Conservation (phyloP, 1,140 invertebrate genomes). For the Heliconius hermathena region DNA sequence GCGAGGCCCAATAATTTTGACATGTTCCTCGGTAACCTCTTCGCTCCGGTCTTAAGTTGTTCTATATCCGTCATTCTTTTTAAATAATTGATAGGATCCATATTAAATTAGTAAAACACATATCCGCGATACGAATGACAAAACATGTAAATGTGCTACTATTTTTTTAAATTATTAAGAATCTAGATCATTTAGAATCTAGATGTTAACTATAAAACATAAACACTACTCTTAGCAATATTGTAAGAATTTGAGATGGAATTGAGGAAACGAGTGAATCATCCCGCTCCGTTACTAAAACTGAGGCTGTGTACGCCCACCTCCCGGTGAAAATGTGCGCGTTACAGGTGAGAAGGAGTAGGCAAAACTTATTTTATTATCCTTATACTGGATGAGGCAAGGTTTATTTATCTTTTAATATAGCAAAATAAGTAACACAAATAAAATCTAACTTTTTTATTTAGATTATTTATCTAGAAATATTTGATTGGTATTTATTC, state of each 20-base stretch:
- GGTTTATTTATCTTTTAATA: not conserved
- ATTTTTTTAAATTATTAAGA: not conserved
- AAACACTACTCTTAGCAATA: not conserved
- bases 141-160: not conserved
- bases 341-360: not conserved
- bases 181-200: not conserved
- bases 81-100: constrained; percentile 1
- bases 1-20: constrained; percentile 17
- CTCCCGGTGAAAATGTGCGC: not conserved
- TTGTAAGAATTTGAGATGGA: not conserved
- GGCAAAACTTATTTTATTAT: not conserved
- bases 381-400: not conserved
- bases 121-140: not conserved
- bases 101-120: not conserved
- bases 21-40: constrained; percentile 7
- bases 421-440: not conserved
- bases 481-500: too few species aligned
- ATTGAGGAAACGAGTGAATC: not conserved
- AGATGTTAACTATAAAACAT: not conserved
- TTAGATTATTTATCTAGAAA: too few species aligned
- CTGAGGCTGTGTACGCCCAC: not conserved
- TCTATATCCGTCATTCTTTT: constrained; percentile 7
- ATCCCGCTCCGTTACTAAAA: not conserved
- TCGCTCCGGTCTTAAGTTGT: not conserved
- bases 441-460: too few species aligned